A percentile compares a stretch with the other conserved stretches of the same genome.
Evolutionary conservation across 1,140 invertebrate species (phyloP).

Genomic region (Reticulitermes speratus): DNA sequence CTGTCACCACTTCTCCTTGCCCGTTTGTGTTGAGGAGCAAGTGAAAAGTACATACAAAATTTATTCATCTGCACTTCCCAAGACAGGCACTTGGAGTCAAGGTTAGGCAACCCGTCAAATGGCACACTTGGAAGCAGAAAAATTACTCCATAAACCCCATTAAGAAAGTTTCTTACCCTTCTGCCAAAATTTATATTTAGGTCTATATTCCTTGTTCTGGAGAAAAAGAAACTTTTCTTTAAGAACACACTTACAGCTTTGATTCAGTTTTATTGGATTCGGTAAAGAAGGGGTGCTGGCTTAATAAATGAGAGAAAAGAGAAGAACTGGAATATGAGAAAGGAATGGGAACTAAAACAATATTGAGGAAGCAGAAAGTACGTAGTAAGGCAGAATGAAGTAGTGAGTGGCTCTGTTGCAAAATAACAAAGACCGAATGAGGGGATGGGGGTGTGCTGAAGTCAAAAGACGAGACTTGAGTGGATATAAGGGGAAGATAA

Average conservation of each 20-base stretch:
- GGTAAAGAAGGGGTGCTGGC: background rate
- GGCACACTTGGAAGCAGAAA: conserved; percentile 3
- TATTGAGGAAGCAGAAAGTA: background rate
- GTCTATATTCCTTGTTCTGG: background rate
- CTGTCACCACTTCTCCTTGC: background rate
- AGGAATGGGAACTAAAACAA: conserved; percentile 11
- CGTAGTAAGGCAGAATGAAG: background rate
- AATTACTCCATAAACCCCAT: conserved; percentile 8
- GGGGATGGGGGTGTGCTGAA: background rate
- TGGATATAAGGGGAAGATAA: background rate
- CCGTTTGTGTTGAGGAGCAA: background rate
- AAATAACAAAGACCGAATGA: background rate
- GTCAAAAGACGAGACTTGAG: background rate
- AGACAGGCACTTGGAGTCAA: background rate
- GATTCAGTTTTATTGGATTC: conserved; percentile 13
- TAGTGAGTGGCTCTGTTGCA: background rate
- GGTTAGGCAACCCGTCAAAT: conserved; percentile 8
- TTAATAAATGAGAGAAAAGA: conserved; percentile 6
- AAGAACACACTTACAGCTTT: conserved; percentile 7
- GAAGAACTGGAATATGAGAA: conserved; percentile 5
- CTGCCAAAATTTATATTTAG: background rate
- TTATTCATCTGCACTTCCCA: background rate
- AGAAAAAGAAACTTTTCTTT: background rate
- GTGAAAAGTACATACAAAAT: background rate
- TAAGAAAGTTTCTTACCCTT: conserved; percentile 4